Evolutionary conservation across 2,888 invertebrate genomes (phyloP), one percentile per base, ranked within the genome.

Genomic region (Seira ritae): DNA sequence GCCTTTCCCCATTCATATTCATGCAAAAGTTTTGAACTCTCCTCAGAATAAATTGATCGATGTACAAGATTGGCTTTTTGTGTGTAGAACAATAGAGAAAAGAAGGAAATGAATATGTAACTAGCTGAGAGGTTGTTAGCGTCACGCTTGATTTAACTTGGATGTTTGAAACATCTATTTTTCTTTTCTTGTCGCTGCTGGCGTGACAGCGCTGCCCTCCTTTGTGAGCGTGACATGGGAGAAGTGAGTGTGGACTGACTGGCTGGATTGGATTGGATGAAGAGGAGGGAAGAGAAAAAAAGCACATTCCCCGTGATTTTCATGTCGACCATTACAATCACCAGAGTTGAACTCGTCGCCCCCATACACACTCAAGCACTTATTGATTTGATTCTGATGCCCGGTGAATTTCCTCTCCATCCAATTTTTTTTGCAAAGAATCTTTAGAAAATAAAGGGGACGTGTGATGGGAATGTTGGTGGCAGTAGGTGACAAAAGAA

Each of bases 81-180:
- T 31, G 8, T 31, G 31, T 4, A 31, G 31, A 31, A 31, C 31
- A 31, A 31, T 31, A 31, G 31, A 31, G 8, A 31, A 31, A 31
- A 8, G 31, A 31, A 8, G 31, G 31, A 31, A 31, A 31, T 31
- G 31, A 31, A 31, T 31, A 31, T 31, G 31, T 31, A 31, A 31
- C 31, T 31, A 31, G 31, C 31, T 2, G 55, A 55, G 55, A 55
- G 55, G 55, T 55, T 79, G 46, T 46, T 55, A 72, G 72, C 19
- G 62, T 46, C 60, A 72, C 55, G 80, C 80, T 19, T 80, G 73
- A 80, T 80, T 80, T 73, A 72, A 73, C 80, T 73, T 80, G 72
- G 31, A 74, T 67, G 55, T 55, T 55, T 66, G 37, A 22, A 62
- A 62, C 12, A 19, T 60, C 37, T 62, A 71, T 71, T 62, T 12